Percentiles rank a stretch among this genome's conserved stretches.
Evolutionary conservation across 2,113 vertebrate genomes (phyloP).

Genomic region (Oenanthe melanoleuca): DNA sequence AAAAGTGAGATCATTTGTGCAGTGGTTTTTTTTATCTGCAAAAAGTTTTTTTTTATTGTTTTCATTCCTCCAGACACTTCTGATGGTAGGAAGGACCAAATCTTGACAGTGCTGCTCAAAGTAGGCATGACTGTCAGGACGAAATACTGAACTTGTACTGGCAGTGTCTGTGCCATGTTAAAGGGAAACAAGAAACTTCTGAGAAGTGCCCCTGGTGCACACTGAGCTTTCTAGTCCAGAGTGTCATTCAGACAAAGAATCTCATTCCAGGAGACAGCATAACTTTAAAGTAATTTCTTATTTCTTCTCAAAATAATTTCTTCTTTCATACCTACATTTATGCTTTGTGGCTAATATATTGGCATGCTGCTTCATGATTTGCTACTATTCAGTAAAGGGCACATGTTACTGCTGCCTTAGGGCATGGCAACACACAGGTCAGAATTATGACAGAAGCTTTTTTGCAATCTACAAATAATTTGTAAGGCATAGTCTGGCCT

Average conservation of each 20-base stretch:
- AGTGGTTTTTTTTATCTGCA: background rate
- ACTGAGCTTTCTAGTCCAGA: background rate
- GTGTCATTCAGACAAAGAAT: conserved; percentile 4
- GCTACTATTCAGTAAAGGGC: background rate
- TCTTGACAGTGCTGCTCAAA: background rate
- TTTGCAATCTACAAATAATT: background rate
- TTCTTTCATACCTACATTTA: background rate
- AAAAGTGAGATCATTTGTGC: background rate
- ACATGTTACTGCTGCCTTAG: background rate
- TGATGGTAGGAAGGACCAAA: background rate
- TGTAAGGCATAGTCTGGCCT: background rate
- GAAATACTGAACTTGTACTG: background rate
- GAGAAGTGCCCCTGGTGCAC: background rate
- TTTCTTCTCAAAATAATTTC: background rate
- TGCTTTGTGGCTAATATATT: background rate
- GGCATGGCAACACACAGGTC: background rate
- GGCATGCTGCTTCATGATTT: background rate
- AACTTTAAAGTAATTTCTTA: background rate
- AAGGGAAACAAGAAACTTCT: conserved; percentile 22
- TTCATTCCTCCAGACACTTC: background rate
- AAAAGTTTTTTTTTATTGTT: background rate
- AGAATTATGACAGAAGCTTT: background rate
- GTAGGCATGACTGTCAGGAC: background rate
- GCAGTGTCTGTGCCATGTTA: background rate
- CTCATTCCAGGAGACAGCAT: background rate